Conservation (phyloP, 2,113 vertebrate genomes). For the Equus przewalskii region DNA sequence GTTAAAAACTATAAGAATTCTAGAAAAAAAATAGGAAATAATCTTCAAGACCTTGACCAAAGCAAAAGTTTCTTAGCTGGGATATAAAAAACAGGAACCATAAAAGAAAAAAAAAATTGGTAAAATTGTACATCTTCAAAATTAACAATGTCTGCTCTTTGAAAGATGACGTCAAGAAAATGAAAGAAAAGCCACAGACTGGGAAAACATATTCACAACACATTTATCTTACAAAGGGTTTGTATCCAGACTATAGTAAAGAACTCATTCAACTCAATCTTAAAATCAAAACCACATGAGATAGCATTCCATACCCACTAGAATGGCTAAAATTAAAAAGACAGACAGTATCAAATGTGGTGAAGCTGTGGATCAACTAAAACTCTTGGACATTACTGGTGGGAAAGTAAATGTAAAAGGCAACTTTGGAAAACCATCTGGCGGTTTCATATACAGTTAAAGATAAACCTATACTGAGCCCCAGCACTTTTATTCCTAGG, state of each 20-base stretch:
- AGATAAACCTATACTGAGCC: background rate
- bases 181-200: background rate
- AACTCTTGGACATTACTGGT: background rate
- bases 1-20: background rate
- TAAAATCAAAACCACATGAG: background rate
- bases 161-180: slow-evolving; percentile 17
- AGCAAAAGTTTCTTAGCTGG: background rate
- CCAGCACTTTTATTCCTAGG: background rate
- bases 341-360: background rate
- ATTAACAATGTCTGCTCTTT: slow-evolving; percentile 24
- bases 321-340: slow-evolving; percentile 9
- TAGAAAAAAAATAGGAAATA: background rate
- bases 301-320: background rate
- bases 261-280: background rate
- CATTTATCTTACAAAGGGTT: background rate
- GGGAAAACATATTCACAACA: background rate
- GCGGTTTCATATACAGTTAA: background rate
- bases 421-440: background rate
- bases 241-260: background rate
- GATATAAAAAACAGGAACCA: background rate
- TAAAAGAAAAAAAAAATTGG: background rate
- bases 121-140: slow-evolving; percentile 22
- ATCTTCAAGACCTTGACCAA: background rate
- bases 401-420: background rate
- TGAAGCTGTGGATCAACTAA: background rate